Percentiles rank a stretch among this genome's conserved stretches.
phyloP scores from a whole-genome alignment of 1,140 invertebrate genomes.

The Steinernema khuongi region DNA sequence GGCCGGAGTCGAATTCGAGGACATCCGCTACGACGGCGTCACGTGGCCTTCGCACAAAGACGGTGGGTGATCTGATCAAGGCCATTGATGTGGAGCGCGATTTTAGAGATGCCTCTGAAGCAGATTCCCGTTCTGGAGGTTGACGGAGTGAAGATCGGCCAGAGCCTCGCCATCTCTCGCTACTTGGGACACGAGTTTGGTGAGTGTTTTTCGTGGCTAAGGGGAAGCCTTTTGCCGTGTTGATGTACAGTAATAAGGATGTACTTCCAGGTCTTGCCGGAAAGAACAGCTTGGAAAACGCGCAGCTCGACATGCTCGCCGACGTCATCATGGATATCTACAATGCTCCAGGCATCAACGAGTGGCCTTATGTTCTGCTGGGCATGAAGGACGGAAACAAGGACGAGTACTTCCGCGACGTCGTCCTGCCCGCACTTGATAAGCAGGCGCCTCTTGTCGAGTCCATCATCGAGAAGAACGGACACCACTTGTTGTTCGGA shows the following conservation, averaged over 20 bases:
- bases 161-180: conserved; percentile 43
- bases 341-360: conserved; percentile 30
- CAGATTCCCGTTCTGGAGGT: conserved; percentile 50
- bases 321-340: conserved; percentile 30
- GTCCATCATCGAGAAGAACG: conserved; percentile 49
- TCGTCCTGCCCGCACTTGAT: conserved; percentile 39
- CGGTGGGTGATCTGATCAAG: conserved; percentile 22
- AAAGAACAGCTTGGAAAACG: conserved; percentile 36
- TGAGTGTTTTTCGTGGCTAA: conserved; percentile 24
- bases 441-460: conserved; percentile 42
- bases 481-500: conserved; percentile 38
- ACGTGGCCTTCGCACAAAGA: conserved; percentile 28
- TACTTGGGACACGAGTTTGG: conserved; percentile 43
- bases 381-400: conserved; percentile 34
- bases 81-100: not conserved
- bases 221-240: too few species aligned
- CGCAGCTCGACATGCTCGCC: conserved; percentile 42
- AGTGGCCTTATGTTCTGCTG: conserved; percentile 37
- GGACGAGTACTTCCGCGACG: conserved; percentile 44
- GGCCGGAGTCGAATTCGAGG: conserved; percentile 39
- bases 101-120: conserved; percentile 49
- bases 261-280: conserved; percentile 31
- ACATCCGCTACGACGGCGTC: conserved; percentile 27
- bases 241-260: not conserved
- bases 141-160: conserved; percentile 47